Evolutionary conservation across 2,797 vertebrate species (phyloP).

Genomic region (Leptoclinus maculatus): DNA sequence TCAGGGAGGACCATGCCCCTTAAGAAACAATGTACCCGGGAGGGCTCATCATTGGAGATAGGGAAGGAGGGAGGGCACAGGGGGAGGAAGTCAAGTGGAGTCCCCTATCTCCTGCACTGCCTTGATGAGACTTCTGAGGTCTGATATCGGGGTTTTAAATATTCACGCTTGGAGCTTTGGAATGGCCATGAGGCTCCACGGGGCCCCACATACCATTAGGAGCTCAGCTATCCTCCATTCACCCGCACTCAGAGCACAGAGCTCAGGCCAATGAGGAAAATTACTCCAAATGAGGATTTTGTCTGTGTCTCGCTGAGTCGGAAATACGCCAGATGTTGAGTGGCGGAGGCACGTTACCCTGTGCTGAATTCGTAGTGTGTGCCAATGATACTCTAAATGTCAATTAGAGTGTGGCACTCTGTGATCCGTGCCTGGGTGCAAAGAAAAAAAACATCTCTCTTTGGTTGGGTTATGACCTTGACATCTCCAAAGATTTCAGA

Average conservation of each 20-base stretch:
- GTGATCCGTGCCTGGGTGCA: slow-evolving; percentile 42
- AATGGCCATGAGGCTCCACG: slow-evolving; percentile 48
- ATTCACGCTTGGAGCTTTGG: slow-evolving; percentile 70
- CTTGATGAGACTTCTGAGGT: slow-evolving; percentile 69
- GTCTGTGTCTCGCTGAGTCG: slow-evolving; percentile 57
- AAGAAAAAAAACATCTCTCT: not conserved
- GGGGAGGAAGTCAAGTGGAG: slow-evolving; percentile 45
- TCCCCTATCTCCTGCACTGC: slow-evolving; percentile 53
- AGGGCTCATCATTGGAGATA: slow-evolving; percentile 63
- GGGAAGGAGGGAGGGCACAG: slow-evolving; percentile 18
- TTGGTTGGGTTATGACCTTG: slow-evolving; percentile 57
- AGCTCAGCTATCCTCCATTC: slow-evolving; percentile 64
- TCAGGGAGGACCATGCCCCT: slow-evolving; percentile 72
- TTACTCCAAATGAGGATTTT: slow-evolving; percentile 59
- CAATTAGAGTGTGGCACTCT: slow-evolving; percentile 53
- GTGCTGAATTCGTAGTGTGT: slow-evolving; percentile 35
- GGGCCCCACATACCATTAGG: slow-evolving; percentile 62
- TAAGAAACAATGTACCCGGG: slow-evolving; percentile 67
- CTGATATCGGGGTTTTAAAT: slow-evolving; percentile 71
- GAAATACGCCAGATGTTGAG: slow-evolving; percentile 72
- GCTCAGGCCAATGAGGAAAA: slow-evolving; percentile 43
- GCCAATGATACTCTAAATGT: slow-evolving; percentile 52
- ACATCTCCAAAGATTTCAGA: slow-evolving; percentile 42
- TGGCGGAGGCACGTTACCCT: slow-evolving; percentile 50
- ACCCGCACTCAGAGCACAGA: slow-evolving; percentile 55